These are phyloP conservation scores for Acholoe squamosa DNA, from an alignment of 2,888 invertebrate genomes.

Conservation along the genomic window DNA sequence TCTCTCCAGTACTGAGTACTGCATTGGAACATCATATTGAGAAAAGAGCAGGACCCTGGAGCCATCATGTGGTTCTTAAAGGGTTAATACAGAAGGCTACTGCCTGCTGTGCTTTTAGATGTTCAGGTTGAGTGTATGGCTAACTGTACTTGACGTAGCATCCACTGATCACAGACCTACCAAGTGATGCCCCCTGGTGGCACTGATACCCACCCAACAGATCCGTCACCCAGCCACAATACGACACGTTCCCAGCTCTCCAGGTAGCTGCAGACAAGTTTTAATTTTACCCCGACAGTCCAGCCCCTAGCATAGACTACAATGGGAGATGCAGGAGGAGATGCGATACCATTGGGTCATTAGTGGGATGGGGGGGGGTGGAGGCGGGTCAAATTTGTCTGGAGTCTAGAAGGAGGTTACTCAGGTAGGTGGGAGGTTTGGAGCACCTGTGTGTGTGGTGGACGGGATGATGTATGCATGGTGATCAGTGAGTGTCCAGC, in stretches of 20 bases:
- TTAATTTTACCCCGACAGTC: background rate
- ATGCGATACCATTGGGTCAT: background rate
- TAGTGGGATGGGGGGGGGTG: background rate
- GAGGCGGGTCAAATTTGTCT: background rate
- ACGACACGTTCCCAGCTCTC: background rate
- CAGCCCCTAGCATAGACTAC: background rate
- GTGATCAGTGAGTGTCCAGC: background rate
- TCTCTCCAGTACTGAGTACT: no score
- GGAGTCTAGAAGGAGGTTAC: background rate
- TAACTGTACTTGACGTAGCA: slow-evolving; percentile 20
- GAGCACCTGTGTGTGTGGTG: background rate
- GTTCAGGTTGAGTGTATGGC: background rate
- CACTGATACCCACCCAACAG: background rate
- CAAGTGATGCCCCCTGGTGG: background rate
- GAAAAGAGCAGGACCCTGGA: no score
- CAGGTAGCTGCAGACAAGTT: background rate
- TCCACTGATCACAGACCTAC: background rate
- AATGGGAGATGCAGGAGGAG: background rate
- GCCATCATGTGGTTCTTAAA: no score
- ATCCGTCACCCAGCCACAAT: background rate
- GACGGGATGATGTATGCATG: background rate
- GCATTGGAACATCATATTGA: no score
- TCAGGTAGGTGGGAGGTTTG: background rate
- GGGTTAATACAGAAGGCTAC: background rate
- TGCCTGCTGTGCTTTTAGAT: background rate